Conservation (phyloP, 2,113 vertebrate species). For the Elachura formosa region DNA sequence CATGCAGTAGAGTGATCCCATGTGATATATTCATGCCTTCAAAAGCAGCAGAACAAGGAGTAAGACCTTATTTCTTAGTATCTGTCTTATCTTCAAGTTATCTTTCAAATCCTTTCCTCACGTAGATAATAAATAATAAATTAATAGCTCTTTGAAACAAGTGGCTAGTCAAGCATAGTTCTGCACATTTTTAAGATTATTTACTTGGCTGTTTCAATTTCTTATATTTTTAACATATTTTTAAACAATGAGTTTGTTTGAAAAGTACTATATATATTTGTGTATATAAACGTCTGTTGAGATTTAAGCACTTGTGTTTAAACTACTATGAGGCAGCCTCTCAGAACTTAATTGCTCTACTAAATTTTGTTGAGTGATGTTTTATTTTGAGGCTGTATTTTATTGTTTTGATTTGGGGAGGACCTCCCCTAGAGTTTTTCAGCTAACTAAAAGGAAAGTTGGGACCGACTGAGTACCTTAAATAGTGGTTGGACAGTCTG, state of each 20-base stretch:
- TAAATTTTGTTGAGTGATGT: background rate
- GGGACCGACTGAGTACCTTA: background rate
- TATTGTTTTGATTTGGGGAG: background rate
- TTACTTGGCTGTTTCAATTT: background rate
- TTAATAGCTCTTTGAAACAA: background rate
- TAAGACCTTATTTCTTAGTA: background rate
- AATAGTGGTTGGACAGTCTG: background rate
- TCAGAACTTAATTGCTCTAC: background rate
- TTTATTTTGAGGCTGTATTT: background rate
- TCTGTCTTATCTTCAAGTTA: background rate
- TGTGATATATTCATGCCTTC: background rate
- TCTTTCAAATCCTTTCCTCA: background rate
- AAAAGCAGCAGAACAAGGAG: background rate
- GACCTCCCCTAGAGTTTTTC: background rate
- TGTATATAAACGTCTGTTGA: background rate
- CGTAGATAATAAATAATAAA: background rate
- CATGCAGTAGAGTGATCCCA: background rate
- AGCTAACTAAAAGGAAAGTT: background rate
- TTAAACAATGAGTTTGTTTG: background rate
- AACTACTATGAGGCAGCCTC: background rate
- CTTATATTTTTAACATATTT: background rate
- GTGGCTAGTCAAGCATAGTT: background rate
- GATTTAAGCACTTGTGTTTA: background rate
- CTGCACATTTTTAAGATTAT: background rate
- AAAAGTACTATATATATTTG: background rate